Evolutionary conservation across 2,888 invertebrate species (phyloP), one percentile per base, ranked within the genome.

Genomic region (Sussaba pulchella): DNA sequence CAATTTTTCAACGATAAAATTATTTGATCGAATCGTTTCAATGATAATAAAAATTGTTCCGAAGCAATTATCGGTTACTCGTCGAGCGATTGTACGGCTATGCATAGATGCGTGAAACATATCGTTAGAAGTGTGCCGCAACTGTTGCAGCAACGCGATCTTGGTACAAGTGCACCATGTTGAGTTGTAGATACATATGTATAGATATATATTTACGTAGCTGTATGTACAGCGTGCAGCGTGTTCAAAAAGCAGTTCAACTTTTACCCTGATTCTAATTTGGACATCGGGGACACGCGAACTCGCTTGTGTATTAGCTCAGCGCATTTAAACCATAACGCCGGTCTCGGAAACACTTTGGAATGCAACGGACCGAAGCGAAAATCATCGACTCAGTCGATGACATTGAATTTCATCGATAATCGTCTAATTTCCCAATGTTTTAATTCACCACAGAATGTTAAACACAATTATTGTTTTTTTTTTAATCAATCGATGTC

Each of bases 201-300:
- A n/a, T n/a, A n/a, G n/a, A 63, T 54, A 31, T 12, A 72, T 47
- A 52, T n/a, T 24, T 54, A 64, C 19, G 50, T 66, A 17, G 47
- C 45, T n/a, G 61, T 41, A 64, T 54, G 47, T 64, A 39, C 24
- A 39, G 19, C n/a, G 14, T 41, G 52, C 31, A 31, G 31, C 2
- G 31, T 31, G 31, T 31, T 71, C 54, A 50, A 47, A 74, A 63
- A 54, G 74, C 80, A 78, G 85, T 83, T 83, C 87, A 85, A 88
- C 89, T 89, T 89, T 89, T 89, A 89, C 88, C 81, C 83, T 83
- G 84, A 83, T 81, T 87, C 88, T 78, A 85, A 89, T 88, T 89
- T 89, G 87, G 89, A 81, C 87, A 89, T 89, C 88, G 89, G 78
- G 89, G 89, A 84, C 89, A 88, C 78, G 77, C 83, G 84, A 81